Percentiles rank a stretch among this genome's conserved stretches.
These are phyloP conservation scores for Cotesia chilonis DNA, from an alignment of 1,140 invertebrate species.

Conservation along the genomic window DNA sequence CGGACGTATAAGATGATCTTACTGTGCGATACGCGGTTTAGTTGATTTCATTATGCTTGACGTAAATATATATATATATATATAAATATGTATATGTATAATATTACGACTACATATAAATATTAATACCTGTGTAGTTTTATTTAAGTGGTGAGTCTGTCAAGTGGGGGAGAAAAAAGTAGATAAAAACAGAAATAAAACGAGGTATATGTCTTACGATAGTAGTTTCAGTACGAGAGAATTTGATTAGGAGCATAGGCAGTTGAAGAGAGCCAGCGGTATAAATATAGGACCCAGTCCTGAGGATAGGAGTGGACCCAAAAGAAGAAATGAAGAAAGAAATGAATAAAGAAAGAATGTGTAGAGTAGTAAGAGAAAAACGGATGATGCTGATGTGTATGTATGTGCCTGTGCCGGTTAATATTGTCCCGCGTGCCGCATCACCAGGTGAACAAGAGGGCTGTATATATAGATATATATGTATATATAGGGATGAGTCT, in stretches of 20 bases:
- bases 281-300: no score
- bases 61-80: no score
- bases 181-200: no score
- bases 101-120: no score
- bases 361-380: neutral
- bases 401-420: neutral
- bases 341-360: constrained; percentile 4
- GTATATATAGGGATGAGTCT: constrained; percentile 34
- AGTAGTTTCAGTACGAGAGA: no score
- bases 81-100: no score
- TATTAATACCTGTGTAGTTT: neutral
- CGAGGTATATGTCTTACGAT: no score
- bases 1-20: neutral
- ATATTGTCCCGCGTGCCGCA: constrained; percentile 27
- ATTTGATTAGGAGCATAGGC: no score
- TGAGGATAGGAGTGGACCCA: neutral
- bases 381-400: neutral
- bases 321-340: constrained; percentile 3
- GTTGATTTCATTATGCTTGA: neutral
- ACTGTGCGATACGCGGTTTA: constrained; percentile 16
- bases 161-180: no score
- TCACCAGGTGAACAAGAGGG: constrained; percentile 47
- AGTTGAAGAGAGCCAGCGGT: no score
- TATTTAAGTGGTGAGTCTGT: no score
- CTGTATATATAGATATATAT: constrained; percentile 8